These are phyloP conservation scores for Pachyuromys duprasi DNA, from an alignment of 2,797 vertebrate species.

Conservation along the genomic window DNA sequence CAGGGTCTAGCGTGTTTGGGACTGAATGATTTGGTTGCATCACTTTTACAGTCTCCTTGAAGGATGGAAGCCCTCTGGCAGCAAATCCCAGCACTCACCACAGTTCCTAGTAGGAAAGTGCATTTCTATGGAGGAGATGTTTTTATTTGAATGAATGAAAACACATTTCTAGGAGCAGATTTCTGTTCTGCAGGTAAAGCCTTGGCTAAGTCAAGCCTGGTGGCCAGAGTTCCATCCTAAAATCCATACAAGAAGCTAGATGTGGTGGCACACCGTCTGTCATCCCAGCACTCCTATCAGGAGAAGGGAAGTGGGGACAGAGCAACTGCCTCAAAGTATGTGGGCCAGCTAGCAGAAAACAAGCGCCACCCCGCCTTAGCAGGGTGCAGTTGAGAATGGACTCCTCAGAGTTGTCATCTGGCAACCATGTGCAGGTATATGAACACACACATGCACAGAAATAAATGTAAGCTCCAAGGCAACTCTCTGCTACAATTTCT, in stretches of 20 bases:
- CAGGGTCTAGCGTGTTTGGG: neutral
- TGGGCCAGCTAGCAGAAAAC: neutral
- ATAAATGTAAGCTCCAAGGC: neutral
- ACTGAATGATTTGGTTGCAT: neutral
- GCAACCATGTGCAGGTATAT: too few relatives aligned
- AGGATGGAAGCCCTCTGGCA: neutral
- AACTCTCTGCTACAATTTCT: neutral
- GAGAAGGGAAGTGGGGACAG: neutral
- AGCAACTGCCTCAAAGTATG: neutral
- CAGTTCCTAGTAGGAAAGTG: neutral
- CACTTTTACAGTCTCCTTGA: neutral
- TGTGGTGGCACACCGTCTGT: neutral
- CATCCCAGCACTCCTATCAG: neutral
- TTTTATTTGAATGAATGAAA: conserved; percentile 61
- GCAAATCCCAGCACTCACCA: neutral
- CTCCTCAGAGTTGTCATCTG: neutral
- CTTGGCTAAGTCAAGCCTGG: neutral
- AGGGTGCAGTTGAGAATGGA: neutral
- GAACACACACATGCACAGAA: neutral
- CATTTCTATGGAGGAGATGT: neutral
- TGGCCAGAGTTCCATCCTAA: neutral
- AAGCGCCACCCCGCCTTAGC: neutral
- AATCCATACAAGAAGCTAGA: neutral
- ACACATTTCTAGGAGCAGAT: neutral
- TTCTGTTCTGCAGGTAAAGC: neutral